These are phyloP conservation scores for Clupea harengus DNA, from an alignment of 2,113 vertebrate species.

Conservation along the genomic window DNA sequence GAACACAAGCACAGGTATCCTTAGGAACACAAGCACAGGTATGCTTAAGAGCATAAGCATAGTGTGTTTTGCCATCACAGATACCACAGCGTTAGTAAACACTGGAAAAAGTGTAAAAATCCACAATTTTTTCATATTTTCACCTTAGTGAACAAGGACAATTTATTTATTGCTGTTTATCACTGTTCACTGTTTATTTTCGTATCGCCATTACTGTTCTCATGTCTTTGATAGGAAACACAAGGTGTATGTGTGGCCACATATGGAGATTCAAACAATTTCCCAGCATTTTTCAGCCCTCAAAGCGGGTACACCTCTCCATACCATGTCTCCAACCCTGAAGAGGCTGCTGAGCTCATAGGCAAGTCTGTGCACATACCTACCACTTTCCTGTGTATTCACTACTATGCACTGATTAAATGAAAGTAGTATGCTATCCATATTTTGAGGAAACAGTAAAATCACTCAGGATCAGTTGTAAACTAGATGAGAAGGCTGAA, in stretches of 20 bases:
- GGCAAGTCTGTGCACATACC: slow-evolving; percentile 60
- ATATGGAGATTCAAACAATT: slow-evolving; percentile 77
- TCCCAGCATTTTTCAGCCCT: slow-evolving; percentile 84
- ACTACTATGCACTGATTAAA: neutral
- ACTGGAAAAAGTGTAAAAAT: no score
- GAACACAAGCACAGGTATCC: no score
- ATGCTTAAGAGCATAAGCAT: no score
- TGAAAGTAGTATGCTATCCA: neutral
- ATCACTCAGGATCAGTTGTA: neutral
- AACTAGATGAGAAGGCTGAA: neutral
- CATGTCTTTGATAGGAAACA: slow-evolving; percentile 75
- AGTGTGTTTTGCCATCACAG: no score
- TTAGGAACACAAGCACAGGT: no score
- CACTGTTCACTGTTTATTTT: neutral
- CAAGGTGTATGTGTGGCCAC: slow-evolving; percentile 86
- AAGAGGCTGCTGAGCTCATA: slow-evolving; percentile 82
- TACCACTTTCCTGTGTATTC: neutral
- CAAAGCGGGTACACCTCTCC: slow-evolving; percentile 81
- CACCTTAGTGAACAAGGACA: no score
- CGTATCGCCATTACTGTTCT: neutral
- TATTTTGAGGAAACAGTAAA: neutral
- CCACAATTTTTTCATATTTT: no score
- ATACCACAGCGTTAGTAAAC: no score
- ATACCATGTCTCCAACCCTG: slow-evolving; percentile 69
- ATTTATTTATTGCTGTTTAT: no score